phyloP scores from a whole-genome alignment of 1,140 invertebrate species.

The Bicyclus anynana region DNA sequence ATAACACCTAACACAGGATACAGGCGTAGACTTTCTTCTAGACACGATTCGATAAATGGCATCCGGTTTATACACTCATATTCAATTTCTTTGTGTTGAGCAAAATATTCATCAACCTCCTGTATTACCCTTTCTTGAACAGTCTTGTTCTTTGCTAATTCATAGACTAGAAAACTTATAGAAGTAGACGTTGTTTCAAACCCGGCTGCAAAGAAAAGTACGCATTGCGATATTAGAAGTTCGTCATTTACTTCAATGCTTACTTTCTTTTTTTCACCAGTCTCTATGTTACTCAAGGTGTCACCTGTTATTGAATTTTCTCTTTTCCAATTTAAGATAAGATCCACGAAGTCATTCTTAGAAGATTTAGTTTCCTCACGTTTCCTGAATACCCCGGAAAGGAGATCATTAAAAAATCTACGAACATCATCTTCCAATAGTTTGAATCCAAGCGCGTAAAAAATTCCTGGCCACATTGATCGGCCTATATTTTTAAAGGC shows the following conservation, averaged over 20 bases:
- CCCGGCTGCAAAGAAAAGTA: conserved; percentile 31
- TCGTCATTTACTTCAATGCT: conserved; percentile 24
- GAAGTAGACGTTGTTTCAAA: conserved; percentile 34
- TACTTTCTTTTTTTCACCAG: conserved; percentile 11
- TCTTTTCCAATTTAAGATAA: conserved; percentile 26
- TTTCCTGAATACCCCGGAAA: conserved; percentile 21
- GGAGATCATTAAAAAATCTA: conserved; percentile 26
- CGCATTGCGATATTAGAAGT: conserved; percentile 23
- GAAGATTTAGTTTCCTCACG: conserved; percentile 15
- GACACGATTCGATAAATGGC: conserved; percentile 27
- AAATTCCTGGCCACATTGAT: conserved; percentile 32
- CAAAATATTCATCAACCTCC: conserved; percentile 20
- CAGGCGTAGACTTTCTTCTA: conserved; percentile 28
- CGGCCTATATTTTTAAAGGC: conserved; percentile 20
- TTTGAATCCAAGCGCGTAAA: conserved; percentile 28
- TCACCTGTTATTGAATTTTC: conserved; percentile 24
- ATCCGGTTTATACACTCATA: conserved; percentile 28
- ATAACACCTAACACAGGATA: conserved; percentile 29
- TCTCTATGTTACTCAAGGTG: conserved; percentile 14
- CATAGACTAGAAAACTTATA: conserved; percentile 26
- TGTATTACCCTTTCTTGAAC: conserved; percentile 22
- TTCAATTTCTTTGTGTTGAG: conserved; percentile 16
- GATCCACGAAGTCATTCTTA: conserved; percentile 36
- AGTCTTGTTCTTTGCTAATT: conserved; percentile 26
- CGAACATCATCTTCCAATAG: conserved; percentile 24